Base-by-base conservation (phyloP, 2,113 vertebrate genomes). In the Turdus rufiventris region DNA sequence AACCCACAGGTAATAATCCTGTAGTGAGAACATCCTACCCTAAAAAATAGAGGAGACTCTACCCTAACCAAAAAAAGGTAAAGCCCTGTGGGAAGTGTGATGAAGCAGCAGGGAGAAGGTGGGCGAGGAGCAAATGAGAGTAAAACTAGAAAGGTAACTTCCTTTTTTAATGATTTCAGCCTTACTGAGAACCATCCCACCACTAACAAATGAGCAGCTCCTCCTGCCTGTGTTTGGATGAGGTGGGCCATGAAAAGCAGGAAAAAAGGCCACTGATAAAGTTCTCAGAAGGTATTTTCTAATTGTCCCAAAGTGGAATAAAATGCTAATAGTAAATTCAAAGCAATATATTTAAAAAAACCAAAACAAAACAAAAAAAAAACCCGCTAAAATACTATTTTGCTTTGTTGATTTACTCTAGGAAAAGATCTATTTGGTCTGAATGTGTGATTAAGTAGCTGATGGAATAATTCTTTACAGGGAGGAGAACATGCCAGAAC, bases 391-490 rank as follows among this genome's bases (percentile, higher is more conserved):
- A 15, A 8, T 9, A 38, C 10, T 38, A 38, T 79, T 88, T 73
- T 88, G 2, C 18, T 85, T 60, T 68, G 36, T 81, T 84, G 34
- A 51, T 89, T 43, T 90, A 38, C 53, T 89, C 21, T 31, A 62
- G 45, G 36, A 72, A 81, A 88, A 53, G n/a, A 87, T 38, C 48
- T 56, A 2, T 25, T 21, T 77, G 47, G 23, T 26, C 58, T 60
- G 33, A 48, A 3, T 76, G 6, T 80, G 56, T 90, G 90, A 93
- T 90, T 80, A 83, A 88, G 33, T n/a, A 92, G 47, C 18, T 93
- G 71, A 29, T 68, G 36, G 60, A 91, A 34, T 86, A 71, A 78
- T 88, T 86, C 43, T 50, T 90, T 78, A 36, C 19, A 79, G 43
- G 33, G 36, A 88, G 63, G 19, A 93, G 56, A 53, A 66, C 63